Conservation (phyloP, 2,113 vertebrate genomes). For the Pandion haliaetus region DNA sequence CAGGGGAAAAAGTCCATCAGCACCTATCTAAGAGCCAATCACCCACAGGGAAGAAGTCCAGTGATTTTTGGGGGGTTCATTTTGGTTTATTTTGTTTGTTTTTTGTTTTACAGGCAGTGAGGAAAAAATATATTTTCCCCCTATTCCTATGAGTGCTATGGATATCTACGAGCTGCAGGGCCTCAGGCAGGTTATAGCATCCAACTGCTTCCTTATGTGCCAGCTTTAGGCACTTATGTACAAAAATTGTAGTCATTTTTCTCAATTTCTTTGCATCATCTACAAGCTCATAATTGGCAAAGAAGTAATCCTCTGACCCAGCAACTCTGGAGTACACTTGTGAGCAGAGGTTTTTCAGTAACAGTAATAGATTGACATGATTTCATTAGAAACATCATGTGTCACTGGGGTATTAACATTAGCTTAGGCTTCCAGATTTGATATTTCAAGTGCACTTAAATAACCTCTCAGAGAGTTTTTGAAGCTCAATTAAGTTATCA, state of each 20-base stretch:
- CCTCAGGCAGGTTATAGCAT: background rate
- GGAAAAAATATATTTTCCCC: background rate
- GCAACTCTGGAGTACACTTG: background rate
- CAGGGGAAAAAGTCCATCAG: background rate
- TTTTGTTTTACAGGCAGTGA: background rate
- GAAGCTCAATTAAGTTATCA: background rate
- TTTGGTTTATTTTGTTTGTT: background rate
- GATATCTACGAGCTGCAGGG: background rate
- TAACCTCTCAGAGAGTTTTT: background rate
- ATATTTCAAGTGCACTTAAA: background rate
- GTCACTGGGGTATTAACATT: background rate
- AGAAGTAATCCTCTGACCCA: background rate
- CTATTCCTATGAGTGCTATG: background rate
- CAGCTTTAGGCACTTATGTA: background rate
- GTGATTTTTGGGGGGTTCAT: rapidly evolving
- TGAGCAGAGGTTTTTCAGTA: background rate
- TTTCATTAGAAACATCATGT: background rate
- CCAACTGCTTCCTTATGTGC: background rate
- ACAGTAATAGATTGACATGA: background rate
- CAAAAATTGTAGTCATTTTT: background rate
- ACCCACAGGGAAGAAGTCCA: background rate
- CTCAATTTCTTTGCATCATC: background rate
- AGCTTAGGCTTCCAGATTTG: background rate
- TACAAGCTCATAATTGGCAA: background rate
- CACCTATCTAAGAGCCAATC: background rate